Evolutionary conservation across 2,888 invertebrate species (phyloP), one percentile per base, ranked within the genome.

Genomic region (Podabrus alpinus): DNA sequence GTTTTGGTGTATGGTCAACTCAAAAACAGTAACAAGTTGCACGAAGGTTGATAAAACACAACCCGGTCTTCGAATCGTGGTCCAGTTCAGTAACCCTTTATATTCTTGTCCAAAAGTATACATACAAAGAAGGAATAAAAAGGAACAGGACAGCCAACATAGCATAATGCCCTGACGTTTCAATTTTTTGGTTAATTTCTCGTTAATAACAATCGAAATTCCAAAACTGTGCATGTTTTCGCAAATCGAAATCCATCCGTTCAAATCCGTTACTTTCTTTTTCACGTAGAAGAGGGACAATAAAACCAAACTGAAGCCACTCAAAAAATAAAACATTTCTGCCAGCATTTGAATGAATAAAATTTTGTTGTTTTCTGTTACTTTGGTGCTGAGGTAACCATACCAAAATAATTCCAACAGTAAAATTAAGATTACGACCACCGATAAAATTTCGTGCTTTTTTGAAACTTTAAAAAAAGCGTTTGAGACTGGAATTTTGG

Each of bases 281-380:
- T 74, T 29, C n/a, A 71, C 68, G 19, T 73, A 25, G 0, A 67
- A 21, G 2, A 79, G 15, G 15, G 67, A 24, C n/a, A 68, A 19
- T 1, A 15, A 7, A 29, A 71, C 71, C n/a, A 75, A 19, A 15
- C 67, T 15, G 25, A 78, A 71, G 3, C 75, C 75, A 15, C 66
- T 67, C 45, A 68, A 71, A 68, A 75, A 73, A 24, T 75, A 75
- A n/a, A 78, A 66, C 7, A 77, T 68, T 29, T 77, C 73, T 10
- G 73, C 75, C 11, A 73, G 19, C n/a, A 77, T 68, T 67, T 77
- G 73, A n/a, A 68, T 68, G 15, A 61, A 68, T 4, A 72, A 45
- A 29, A 72, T 66, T 24, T 25, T 67, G 24, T 67, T 25, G 0
- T 15, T 59, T 21, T 64, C n/a, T 4, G 61, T 16, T 9, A 72